phyloP scores from a whole-genome alignment of 1,140 invertebrate genomes.

The Trichoplusia ni region DNA sequence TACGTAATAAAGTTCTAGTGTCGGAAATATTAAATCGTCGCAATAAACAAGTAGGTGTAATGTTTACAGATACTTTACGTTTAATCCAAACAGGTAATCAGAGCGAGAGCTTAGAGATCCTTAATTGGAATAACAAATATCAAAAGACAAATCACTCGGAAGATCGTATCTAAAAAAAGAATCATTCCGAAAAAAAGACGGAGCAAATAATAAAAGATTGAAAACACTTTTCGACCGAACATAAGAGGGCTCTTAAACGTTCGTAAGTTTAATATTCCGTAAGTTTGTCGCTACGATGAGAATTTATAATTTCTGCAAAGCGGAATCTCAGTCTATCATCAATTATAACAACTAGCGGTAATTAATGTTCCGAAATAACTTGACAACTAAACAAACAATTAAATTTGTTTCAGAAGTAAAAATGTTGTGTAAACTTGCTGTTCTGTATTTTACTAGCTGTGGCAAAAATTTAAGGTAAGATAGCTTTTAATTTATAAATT shows the following conservation, averaged over 20 bases:
- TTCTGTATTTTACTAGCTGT: no score
- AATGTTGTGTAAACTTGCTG: no score
- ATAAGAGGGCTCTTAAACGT: conserved; percentile 38
- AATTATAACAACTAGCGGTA: conserved; percentile 40
- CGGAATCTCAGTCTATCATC: conserved; percentile 34
- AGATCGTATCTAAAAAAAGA: neutral
- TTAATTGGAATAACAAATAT: neutral
- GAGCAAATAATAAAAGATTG: conserved; percentile 42
- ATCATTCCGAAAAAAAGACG: neutral
- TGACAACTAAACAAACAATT: no score
- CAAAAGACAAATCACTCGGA: neutral
- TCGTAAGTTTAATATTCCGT: conserved; percentile 31
- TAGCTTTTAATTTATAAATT: conserved; percentile 1
- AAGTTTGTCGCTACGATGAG: conserved; percentile 37
- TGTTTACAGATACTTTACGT: no score
- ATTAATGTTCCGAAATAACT: neutral
- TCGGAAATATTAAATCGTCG: no score
- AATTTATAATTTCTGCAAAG: conserved; percentile 44
- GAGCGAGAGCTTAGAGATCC: no score
- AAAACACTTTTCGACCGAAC: conserved; percentile 32
- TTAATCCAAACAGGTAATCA: no score
- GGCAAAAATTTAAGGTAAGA: no score
- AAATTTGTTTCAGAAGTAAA: no score
- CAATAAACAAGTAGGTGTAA: no score
- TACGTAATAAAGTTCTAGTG: no score